A percentile compares a stretch with the other conserved stretches of the same genome.
These are phyloP conservation scores for Apamea monoglypha DNA, from an alignment of 2,888 invertebrate species.

Conservation along the genomic window DNA sequence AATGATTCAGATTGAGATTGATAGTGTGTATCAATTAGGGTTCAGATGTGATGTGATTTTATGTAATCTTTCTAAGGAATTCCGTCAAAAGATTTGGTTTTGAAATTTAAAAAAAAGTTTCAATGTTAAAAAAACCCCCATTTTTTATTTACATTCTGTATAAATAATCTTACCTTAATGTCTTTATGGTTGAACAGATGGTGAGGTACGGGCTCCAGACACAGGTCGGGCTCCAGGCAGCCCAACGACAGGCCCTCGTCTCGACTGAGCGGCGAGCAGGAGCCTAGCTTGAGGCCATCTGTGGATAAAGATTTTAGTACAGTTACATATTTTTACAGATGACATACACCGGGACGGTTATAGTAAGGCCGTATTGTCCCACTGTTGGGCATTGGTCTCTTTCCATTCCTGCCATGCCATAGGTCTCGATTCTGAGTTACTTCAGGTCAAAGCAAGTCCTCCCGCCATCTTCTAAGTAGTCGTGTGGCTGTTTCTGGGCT, in stretches of 20 bases:
- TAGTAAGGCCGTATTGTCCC: no score
- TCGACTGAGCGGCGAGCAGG: slow-evolving; percentile 82
- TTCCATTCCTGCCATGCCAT: background rate
- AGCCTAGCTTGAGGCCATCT: slow-evolving; percentile 86
- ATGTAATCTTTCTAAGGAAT: no score
- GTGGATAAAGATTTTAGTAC: slow-evolving; percentile 36
- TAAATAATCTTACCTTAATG: slow-evolving; percentile 78
- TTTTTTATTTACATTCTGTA: no score
- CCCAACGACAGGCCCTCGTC: slow-evolving; percentile 80
- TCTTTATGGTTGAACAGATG: slow-evolving; percentile 84
- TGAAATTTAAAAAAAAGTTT: no score
- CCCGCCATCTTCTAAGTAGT: background rate
- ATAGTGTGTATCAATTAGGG: no score
- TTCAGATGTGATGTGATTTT: no score
- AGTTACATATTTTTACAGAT: no score
- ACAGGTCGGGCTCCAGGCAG: slow-evolving; percentile 84
- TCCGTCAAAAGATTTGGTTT: no score
- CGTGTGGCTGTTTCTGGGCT: background rate
- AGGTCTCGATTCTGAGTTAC: background rate
- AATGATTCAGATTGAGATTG: no score
- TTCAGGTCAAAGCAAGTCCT: background rate
- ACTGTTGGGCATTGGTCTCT: background rate
- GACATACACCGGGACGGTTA: no score
- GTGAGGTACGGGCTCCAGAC: slow-evolving; percentile 81
- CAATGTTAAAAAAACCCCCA: no score